A percentile compares a stretch with the other conserved stretches of the same genome.
Evolutionary conservation across 2,797 vertebrate genomes (phyloP).

Genomic region (Sebastiscus albofasciatus): DNA sequence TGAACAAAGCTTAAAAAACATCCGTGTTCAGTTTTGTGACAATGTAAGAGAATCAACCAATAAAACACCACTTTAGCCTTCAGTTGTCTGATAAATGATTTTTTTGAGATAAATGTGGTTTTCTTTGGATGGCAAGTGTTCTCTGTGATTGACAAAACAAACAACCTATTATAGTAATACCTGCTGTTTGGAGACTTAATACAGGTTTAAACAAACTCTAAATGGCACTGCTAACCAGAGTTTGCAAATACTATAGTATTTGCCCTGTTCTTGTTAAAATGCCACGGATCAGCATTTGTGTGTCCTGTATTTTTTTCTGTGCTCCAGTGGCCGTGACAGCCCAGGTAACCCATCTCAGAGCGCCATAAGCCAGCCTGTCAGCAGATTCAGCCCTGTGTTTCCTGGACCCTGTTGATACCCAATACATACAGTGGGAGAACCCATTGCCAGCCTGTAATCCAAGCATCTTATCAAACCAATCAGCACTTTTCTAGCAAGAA

Average conservation of each 20-base stretch:
- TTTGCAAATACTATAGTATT: slow-evolving; percentile 12
- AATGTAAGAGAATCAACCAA: neutral
- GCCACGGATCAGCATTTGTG: slow-evolving; percentile 1
- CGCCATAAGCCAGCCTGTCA: slow-evolving; percentile 64
- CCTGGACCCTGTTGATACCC: slow-evolving; percentile 67
- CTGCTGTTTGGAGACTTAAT: neutral
- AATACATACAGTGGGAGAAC: slow-evolving; percentile 57
- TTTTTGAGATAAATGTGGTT: neutral
- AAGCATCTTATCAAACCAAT: slow-evolving; percentile 78
- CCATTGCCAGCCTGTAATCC: slow-evolving; percentile 70
- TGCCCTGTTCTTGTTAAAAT: slow-evolving; percentile 32
- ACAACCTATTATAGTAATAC: neutral
- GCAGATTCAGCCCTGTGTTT: slow-evolving; percentile 59
- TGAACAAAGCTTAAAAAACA: neutral
- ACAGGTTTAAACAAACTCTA: neutral
- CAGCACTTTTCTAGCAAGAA: slow-evolving; percentile 71
- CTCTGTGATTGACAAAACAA: neutral
- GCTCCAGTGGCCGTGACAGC: slow-evolving; percentile 61
- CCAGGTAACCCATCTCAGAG: slow-evolving; percentile 57
- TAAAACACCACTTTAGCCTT: neutral
- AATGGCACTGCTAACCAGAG: neutral
- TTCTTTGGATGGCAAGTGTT: neutral
- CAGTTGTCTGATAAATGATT: too few relatives aligned
- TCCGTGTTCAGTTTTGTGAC: neutral
- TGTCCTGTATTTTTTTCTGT: slow-evolving; percentile 24